Evolutionary conservation across 1,140 invertebrate species (phyloP), one percentile per base, ranked within the genome.

Genomic region (Euura lappo): DNA sequence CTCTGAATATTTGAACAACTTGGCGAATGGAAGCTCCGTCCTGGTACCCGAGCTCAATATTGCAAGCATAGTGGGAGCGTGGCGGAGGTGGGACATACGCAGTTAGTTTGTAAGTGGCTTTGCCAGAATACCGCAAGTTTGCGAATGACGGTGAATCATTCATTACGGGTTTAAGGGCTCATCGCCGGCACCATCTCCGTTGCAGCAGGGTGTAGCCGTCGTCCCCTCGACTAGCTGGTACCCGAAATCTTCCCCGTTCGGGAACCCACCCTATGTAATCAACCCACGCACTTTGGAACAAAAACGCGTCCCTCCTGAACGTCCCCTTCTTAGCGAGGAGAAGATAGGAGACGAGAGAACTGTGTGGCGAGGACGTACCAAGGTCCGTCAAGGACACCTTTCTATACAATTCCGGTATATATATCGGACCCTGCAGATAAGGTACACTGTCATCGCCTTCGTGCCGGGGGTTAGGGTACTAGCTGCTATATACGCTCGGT

Each of bases 101-200:
- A 60, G 51, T 60, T 60, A 60, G 51, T 60, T 60, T 60, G 8
- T n/a, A 60, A 60, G 4, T 60, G 51, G 51, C 51, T 60, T 11
- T 8, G 51, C 51, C 8, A 8, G 13, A 60, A 60, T n/a, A 60
- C 51, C 51, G 51, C 51, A 60, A 60, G 51, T 60, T 60, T 60
- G 51, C 51, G 51, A 60, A 60, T 60, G 51, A 60, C 51, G 51
- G 51, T 60, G 51, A 60, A 60, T 60, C 51, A 60, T 60, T 60
- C 51, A 60, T 60, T 60, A 60, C 51, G 51, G 51, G 13, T 60
- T 60, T 60, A 60, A 60, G 51, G 51, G 51, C 8, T 60, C 8
- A 60, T 60, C 51, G 51, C 51, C 8, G 51, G n/a, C 51, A n/a
- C n/a, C n/a, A 8, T 60, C 51, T n/a, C 51, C n/a, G 28, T 28